Conservation (phyloP, 2,797 vertebrate genomes). For the Toxotes lorentzi region DNA sequence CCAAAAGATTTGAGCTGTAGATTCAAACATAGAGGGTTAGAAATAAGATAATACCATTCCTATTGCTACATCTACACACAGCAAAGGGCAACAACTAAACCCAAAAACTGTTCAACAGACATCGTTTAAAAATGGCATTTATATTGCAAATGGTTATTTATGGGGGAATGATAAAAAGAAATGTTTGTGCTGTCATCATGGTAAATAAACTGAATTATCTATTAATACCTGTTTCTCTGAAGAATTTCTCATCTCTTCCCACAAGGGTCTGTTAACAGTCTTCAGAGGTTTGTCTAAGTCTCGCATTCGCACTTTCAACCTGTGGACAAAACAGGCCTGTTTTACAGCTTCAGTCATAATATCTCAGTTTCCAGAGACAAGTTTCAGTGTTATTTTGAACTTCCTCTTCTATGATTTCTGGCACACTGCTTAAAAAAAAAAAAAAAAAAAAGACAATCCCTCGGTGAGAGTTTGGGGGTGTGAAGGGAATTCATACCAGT, state of each 20-base stretch:
- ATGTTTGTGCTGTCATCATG: neutral
- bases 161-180: neutral
- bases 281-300: conserved; percentile 80
- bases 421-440: neutral
- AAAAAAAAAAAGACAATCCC: no score
- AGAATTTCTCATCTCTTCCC: conserved; percentile 72
- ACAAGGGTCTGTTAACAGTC: conserved; percentile 76
- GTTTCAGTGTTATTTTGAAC: neutral
- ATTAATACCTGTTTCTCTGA: conserved; percentile 81
- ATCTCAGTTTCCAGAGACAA: neutral
- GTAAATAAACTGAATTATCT: neutral
- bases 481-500: neutral
- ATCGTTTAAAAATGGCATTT: neutral
- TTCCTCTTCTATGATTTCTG: neutral
- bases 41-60: neutral
- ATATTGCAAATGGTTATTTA: neutral
- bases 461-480: neutral
- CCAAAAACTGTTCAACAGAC: neutral
- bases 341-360: neutral
- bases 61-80: neutral
- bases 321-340: conserved; percentile 39
- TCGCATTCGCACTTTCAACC: conserved; percentile 77
- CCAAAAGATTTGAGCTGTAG: conserved; percentile 80
- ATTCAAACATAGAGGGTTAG: conserved; percentile 29
- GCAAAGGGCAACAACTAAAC: neutral